These are phyloP conservation scores for Brachionus rotundiformis DNA, from an alignment of 1,140 invertebrate genomes.

Conservation along the genomic window DNA sequence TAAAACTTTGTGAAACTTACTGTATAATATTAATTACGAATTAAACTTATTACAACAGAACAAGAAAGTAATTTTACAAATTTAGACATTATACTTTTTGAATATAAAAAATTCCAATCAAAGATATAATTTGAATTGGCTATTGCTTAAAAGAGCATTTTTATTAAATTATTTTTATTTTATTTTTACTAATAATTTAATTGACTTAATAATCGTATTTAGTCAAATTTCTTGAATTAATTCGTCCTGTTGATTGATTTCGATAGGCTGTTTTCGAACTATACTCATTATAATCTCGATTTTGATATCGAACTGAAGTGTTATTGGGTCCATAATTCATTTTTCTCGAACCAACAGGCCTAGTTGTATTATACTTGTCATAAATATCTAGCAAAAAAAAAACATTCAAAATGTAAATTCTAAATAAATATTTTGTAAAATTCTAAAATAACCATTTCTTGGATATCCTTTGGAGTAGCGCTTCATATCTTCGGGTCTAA, in stretches of 20 bases:
- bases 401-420: neutral
- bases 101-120: no score
- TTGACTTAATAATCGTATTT: constrained; percentile 18
- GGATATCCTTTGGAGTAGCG: neutral
- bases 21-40: no score
- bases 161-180: no score
- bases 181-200: neutral
- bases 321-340: neutral
- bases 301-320: neutral
- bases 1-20: no score
- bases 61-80: no score
- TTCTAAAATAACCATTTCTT: neutral
- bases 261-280: neutral
- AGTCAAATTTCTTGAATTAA: neutral
- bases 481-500: neutral
- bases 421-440: neutral
- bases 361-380: neutral
- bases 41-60: no score
- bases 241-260: constrained; percentile 10
- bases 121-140: no score
- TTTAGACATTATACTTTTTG: no score
- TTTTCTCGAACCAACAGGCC: neutral
- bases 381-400: neutral
- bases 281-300: neutral
- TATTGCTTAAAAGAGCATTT: no score